A percentile compares a stretch with the other conserved stretches of the same genome.
Conservation (phyloP, 2,113 vertebrate genomes). For the Phyllostomus hastatus region DNA sequence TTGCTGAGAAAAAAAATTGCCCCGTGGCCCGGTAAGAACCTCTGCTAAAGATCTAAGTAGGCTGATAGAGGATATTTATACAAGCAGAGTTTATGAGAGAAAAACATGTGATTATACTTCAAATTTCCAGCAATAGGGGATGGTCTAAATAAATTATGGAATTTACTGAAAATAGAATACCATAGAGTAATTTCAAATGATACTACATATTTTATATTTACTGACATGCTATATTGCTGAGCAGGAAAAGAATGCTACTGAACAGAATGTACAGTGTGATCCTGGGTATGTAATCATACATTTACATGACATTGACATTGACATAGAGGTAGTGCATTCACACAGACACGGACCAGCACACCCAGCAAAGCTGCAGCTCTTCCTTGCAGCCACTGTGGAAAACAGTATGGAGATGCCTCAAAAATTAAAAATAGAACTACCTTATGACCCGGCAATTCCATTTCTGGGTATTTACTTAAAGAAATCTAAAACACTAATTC, state of each 20-base stretch:
- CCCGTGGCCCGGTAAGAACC: neutral
- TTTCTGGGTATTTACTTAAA: neutral
- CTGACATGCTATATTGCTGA: neutral
- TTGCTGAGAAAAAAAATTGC: neutral
- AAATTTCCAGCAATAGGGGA: neutral
- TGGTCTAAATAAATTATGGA: conserved; percentile 6
- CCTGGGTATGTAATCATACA: neutral
- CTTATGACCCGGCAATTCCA: neutral
- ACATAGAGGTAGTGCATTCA: neutral
- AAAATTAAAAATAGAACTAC: neutral
- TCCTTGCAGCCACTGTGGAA: neutral
- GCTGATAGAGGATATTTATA: neutral
- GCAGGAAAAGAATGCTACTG: neutral
- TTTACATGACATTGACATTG: neutral
- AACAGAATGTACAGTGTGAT: neutral
- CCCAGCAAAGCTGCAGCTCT: neutral
- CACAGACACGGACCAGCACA: neutral
- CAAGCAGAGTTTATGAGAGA: neutral
- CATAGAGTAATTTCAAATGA: neutral
- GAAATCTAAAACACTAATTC: neutral
- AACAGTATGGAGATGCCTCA: neutral
- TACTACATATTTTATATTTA: neutral
- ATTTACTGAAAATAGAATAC: neutral
- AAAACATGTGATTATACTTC: neutral
- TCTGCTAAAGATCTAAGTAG: neutral